phyloP scores from a whole-genome alignment of 1,140 invertebrate genomes.

The Ips typographus region DNA sequence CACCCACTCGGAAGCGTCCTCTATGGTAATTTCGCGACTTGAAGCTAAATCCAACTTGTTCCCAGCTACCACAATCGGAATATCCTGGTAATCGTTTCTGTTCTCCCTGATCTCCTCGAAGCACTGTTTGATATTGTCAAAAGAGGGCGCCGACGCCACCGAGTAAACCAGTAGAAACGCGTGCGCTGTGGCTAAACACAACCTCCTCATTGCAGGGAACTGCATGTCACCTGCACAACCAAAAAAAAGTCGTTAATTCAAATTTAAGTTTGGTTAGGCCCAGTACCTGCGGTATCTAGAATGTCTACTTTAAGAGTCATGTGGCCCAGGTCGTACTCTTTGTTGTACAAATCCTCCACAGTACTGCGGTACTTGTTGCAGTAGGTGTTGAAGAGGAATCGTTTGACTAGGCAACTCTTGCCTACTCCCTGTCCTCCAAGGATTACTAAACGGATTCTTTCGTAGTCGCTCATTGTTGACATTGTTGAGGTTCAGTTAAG shows the following conservation, averaged over 20 bases:
- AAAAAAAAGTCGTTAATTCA: too few relatives aligned
- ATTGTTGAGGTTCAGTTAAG: neutral
- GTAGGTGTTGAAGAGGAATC: conserved; percentile 85
- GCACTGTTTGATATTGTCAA: conserved; percentile 75
- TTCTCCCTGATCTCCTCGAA: conserved; percentile 84
- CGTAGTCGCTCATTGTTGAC: conserved; percentile 62
- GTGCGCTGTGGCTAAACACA: conserved; percentile 86
- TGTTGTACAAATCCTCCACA: conserved; percentile 86
- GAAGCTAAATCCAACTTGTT: conserved; percentile 77
- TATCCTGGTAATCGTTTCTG: conserved; percentile 73
- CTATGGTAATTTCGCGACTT: conserved; percentile 66
- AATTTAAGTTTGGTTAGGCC: neutral
- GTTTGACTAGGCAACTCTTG: conserved; percentile 80
- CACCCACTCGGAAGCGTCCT: conserved; percentile 80
- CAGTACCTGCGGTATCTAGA: conserved; percentile 71
- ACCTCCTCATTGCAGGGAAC: conserved; percentile 82
- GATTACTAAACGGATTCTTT: conserved; percentile 81
- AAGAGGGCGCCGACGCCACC: conserved; percentile 74
- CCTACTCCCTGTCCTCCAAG: conserved; percentile 82
- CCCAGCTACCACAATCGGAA: conserved; percentile 83
- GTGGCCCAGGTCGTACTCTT: conserved; percentile 77
- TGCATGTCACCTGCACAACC: conserved; percentile 67
- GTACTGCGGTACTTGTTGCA: conserved; percentile 83
- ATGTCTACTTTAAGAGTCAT: conserved; percentile 83
- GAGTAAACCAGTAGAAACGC: conserved; percentile 89